A percentile compares a stretch with the other conserved stretches of the same genome.
Evolutionary conservation across 2,113 vertebrate species (phyloP).

Genomic region (Myrmecophaga tridactyla): DNA sequence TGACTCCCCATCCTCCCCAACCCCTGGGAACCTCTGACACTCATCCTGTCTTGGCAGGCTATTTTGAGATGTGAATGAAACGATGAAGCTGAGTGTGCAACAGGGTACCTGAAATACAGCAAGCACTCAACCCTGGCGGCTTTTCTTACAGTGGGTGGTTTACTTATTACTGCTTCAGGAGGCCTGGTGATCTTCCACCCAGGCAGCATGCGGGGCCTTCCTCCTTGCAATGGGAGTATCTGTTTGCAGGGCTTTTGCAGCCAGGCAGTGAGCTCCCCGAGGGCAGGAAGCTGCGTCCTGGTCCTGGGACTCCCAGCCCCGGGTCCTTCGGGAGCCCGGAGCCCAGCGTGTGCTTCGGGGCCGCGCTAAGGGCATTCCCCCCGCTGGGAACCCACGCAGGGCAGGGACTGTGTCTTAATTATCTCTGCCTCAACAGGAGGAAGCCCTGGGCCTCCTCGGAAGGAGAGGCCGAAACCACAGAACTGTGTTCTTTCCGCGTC

Average conservation of each 20-base stretch:
- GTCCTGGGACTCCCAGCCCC: rapidly evolving
- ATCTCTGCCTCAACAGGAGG: neutral
- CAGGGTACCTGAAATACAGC: rapidly evolving
- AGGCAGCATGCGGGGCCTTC: too few relatives aligned
- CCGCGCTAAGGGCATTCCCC: too few relatives aligned
- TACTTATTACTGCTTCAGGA: rapidly evolving
- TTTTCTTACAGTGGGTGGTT: neutral
- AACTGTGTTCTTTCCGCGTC: neutral
- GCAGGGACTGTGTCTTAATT: neutral
- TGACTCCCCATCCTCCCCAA: too few relatives aligned
- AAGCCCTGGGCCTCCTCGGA: neutral
- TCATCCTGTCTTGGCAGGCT: too few relatives aligned
- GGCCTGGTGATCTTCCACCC: neutral
- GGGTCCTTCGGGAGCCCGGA: rapidly evolving
- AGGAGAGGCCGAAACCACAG: rapidly evolving
- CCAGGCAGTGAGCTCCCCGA: rapidly evolving
- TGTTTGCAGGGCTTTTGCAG: neutral
- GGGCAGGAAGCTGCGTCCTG: neutral
- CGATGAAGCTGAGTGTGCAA: rapidly evolving
- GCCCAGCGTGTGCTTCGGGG: neutral
- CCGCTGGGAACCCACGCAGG: rapidly evolving
- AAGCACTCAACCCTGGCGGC: rapidly evolving
- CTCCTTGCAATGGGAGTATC: rapidly evolving
- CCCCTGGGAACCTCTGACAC: too few relatives aligned
- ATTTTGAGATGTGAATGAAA: neutral